Evolutionary conservation across 2,888 invertebrate species (phyloP), one percentile per base, ranked within the genome.

Genomic region (Eremobia ochroleuca): DNA sequence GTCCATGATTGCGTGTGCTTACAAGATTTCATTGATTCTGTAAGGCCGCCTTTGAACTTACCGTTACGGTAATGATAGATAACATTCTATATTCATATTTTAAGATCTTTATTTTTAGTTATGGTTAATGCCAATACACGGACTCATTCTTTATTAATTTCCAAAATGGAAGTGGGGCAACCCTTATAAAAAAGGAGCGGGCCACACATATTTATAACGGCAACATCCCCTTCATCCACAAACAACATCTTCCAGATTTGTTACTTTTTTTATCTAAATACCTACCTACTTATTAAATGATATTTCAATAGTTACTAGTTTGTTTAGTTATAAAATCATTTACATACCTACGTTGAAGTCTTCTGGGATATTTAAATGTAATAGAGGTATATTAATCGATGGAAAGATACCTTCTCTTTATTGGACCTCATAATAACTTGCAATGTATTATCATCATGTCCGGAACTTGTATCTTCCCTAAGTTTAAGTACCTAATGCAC

Each of bases 21-120:
- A 77, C 91, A 94, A 74, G 91, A 91, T 67, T 94, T 93, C 70
- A 90, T 96, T 28, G 89, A 94, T 71, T 88, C 94, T n/a, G 94
- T 96, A 66, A 92, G 94, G 77, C 94, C 95, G 43, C 92, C 93
- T 21, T 28, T 90, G 55, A 37, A 59, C 9, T 21, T 73, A 59
- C 37, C 46, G 5, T 25, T 13, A 13, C 2, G 18, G 25, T 37
- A 40, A 37, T 55, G 25, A 77, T n/a, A 46, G 43, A 70, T 52
- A 61, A 46, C 6, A 21, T 34, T 31, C 43, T 13, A 31, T n/a
- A 61, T 31, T 49, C 2, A 43, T 46, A 21, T 31, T 31, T 59
- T 49, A 6, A 58, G 15, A 40, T 37, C 25, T 15, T 31, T 62
- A 28, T 18, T 21, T 34, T 8, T 18, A n/a, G 25, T 73, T 65